A percentile compares a stretch with the other conserved stretches of the same genome.
These are phyloP conservation scores for Desmodus rotundus DNA, from an alignment of 2,113 vertebrate species.

Conservation along the genomic window DNA sequence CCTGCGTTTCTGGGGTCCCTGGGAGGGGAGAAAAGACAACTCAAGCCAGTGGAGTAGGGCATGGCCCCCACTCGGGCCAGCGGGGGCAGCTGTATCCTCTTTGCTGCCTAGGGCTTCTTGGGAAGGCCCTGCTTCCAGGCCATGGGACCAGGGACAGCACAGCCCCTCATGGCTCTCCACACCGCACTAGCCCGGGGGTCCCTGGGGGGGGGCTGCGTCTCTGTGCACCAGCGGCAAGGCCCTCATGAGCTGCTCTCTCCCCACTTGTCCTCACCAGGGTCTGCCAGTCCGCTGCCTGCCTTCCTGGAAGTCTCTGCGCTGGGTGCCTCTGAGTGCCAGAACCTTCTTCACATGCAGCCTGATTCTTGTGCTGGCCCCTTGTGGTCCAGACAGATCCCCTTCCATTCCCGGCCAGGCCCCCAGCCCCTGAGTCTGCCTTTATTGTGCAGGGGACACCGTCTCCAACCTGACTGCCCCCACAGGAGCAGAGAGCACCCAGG, in stretches of 20 bases:
- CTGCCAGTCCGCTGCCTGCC: not conserved
- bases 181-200: not conserved
- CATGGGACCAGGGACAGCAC: not conserved
- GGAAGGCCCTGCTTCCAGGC: not conserved
- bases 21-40: slow-evolving; percentile 78
- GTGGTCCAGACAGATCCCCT: not conserved
- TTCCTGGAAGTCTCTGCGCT: not conserved
- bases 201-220: not conserved
- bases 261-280: not conserved
- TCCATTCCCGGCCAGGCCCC: not conserved
- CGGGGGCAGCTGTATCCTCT: slow-evolving; percentile 16
- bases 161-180: not conserved
- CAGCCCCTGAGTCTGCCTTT: not conserved
- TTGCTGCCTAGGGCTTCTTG: not conserved
- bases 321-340: not conserved
- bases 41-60: slow-evolving; percentile 83
- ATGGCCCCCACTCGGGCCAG: not conserved
- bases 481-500: not conserved
- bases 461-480: not conserved
- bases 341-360: not conserved
- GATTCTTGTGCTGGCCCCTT: not conserved
- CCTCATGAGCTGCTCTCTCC: not conserved
- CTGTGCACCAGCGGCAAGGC: not conserved
- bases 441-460: not conserved
- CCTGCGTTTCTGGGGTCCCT: slow-evolving; percentile 78